phyloP scores from a whole-genome alignment of 2,888 invertebrate species.

The Eumerus sabulonum region DNA sequence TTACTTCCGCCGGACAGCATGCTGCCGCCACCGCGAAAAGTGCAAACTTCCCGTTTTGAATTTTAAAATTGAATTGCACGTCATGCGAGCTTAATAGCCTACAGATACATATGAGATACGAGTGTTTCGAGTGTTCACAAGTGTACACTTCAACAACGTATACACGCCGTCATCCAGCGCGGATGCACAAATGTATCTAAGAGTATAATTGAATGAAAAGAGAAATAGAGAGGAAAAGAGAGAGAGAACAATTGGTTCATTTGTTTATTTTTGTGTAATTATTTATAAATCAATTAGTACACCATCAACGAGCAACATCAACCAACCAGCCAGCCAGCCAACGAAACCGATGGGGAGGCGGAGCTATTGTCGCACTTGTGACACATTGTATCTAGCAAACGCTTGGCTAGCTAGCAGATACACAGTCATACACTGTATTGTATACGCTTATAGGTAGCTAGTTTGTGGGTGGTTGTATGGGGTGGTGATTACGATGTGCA shows the following conservation, averaged over 20 bases:
- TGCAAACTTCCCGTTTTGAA: constrained; percentile 42
- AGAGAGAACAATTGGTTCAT: constrained; percentile 21
- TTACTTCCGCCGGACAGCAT: not conserved
- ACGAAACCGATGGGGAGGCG: constrained; percentile 66
- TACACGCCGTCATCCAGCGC: not conserved
- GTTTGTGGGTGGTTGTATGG: constrained; percentile 10
- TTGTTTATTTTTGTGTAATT: constrained; percentile 63
- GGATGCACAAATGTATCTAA: not conserved
- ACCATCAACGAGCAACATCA: constrained; percentile 46
- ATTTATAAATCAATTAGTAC: constrained; percentile 69
- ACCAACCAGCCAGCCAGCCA: constrained; percentile 64
- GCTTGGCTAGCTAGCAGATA: constrained; percentile 8
- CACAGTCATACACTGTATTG: not conserved
- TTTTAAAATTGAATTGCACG: constrained; percentile 33
- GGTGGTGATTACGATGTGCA: constrained; percentile 12
- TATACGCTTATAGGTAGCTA: constrained; percentile 3
- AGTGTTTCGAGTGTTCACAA: no score
- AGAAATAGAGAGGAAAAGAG: not conserved
- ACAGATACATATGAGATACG: constrained; percentile 10
- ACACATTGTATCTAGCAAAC: constrained; percentile 56
- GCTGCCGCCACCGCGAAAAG: constrained; percentile 17
- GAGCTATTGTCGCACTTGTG: constrained; percentile 62
- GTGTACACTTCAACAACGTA: no score
- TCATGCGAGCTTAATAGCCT: constrained; percentile 35
- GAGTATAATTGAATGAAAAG: no score